Conservation (phyloP, 2,797 vertebrate genomes). For the Margarornis squamiger region DNA sequence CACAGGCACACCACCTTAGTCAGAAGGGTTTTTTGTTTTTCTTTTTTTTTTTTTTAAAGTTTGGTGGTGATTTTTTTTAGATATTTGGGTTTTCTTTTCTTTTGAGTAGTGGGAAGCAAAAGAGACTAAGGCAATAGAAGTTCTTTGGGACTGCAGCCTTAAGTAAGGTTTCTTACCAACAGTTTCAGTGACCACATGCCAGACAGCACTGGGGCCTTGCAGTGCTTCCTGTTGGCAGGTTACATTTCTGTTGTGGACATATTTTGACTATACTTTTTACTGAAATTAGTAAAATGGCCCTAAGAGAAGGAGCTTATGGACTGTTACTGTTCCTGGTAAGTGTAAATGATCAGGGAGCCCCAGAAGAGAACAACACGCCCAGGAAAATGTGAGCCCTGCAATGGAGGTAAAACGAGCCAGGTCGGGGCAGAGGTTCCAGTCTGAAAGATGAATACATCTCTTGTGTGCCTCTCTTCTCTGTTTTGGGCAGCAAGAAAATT, state of each 20-base stretch:
- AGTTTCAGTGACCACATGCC: neutral
- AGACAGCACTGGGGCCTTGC: neutral
- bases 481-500: neutral
- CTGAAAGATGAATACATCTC: neutral
- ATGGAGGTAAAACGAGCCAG: neutral
- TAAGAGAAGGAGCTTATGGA: neutral
- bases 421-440: neutral
- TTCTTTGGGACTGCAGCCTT: neutral
- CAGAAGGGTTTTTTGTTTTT: neutral
- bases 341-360: neutral
- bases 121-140: neutral
- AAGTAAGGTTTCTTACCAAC: neutral
- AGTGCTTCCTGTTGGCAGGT: neutral
- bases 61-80: neutral
- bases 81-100: accelerated
- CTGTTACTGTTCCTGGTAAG: neutral
- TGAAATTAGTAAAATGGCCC: neutral
- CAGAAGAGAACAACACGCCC: accelerated
- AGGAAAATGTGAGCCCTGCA: neutral
- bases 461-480: neutral
- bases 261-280: neutral
- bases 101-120: neutral
- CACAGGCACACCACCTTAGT: neutral
- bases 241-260: neutral
- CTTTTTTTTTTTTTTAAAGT: neutral